These are phyloP conservation scores for Pempheris klunzingeri DNA, from an alignment of 2,797 vertebrate genomes.

Conservation along the genomic window DNA sequence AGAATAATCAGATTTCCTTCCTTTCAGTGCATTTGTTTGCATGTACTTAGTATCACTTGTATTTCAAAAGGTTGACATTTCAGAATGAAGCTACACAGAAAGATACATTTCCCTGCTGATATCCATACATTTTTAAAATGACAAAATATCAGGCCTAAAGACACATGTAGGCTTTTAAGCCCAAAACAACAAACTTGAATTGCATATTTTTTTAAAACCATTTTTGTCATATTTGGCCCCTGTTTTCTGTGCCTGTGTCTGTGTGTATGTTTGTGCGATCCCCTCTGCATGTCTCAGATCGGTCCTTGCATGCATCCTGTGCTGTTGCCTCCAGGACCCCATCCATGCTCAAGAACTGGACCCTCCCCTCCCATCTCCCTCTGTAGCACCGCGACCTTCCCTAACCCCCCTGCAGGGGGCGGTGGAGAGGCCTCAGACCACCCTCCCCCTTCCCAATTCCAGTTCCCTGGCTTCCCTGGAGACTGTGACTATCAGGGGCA, in stretches of 20 bases:
- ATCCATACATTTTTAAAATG: background rate
- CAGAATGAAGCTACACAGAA: slow-evolving; percentile 15
- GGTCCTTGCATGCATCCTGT: slow-evolving; percentile 83
- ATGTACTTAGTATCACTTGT: background rate
- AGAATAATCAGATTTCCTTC: background rate
- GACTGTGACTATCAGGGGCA: slow-evolving; percentile 20
- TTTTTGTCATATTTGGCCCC: slow-evolving; percentile 7
- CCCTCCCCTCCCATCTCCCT: slow-evolving; percentile 47
- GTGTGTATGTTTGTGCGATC: slow-evolving; percentile 48
- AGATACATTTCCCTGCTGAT: background rate
- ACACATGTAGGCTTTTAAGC: slow-evolving; percentile 21
- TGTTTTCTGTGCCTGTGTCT: slow-evolving; percentile 54
- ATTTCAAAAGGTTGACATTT: background rate
- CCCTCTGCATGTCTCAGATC: slow-evolving; percentile 78
- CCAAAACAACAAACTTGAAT: background rate
- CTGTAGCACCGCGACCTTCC: slow-evolving; percentile 52
- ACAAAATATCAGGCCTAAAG: background rate
- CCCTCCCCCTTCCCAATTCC: slow-evolving; percentile 64
- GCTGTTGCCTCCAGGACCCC: slow-evolving; percentile 70
- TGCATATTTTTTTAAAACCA: background rate
- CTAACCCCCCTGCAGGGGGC: slow-evolving; percentile 60
- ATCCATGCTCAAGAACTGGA: slow-evolving; percentile 59
- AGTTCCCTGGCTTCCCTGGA: slow-evolving; percentile 9
- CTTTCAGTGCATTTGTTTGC: background rate
- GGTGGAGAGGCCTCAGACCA: slow-evolving; percentile 72